Evolutionary conservation across 2,888 invertebrate species (phyloP), one percentile per base, ranked within the genome.

Genomic region (Folsomia candida): DNA sequence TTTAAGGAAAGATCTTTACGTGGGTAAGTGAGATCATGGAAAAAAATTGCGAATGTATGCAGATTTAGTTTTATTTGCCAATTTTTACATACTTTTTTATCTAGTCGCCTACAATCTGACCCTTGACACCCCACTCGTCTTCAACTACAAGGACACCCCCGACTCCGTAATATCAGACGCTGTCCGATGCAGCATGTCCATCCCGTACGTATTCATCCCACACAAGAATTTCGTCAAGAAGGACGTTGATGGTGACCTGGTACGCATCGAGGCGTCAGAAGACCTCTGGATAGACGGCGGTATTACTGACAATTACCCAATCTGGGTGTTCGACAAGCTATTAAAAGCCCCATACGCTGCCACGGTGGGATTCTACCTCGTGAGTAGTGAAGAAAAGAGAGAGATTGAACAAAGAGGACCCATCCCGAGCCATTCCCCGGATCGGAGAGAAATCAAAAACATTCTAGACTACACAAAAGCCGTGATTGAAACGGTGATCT

Each of bases 281-380:
- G 64, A 69, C 27, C 27, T 69, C 11, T 69, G 64, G 64, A 59
- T 69, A 58, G 69, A 69, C 47, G 69, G 69, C 14, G 69, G 69
- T 22, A 54, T 69, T 14, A 64, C 69, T 4, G 54, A 69, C 22
- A 69, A 69, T 57, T 69, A 69, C 28, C 69, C 69, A 9, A 29
- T 69, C 20, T n/a, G 59, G n/a, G 57, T 69, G 3, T 69, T 69
- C 29, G 69, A 69, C 20, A 24, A 37, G n/a, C 2, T 59, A 25
- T 4, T 22, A 6, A 25, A 51, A 22, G 57, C 51, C 2, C 6
- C 28, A 18, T 64, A 69, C 47, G 29, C 3, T 24, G 29, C 27
- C 14, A 69, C 69, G 1, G 27, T 69, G 27, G 69, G 69, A 20
- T 69, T 69, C 28, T 69, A 69, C 54, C 28, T 69, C 18, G 69